These are phyloP conservation scores for Yponomeuta malinellus DNA, from an alignment of 2,888 invertebrate genomes.

Conservation along the genomic window DNA sequence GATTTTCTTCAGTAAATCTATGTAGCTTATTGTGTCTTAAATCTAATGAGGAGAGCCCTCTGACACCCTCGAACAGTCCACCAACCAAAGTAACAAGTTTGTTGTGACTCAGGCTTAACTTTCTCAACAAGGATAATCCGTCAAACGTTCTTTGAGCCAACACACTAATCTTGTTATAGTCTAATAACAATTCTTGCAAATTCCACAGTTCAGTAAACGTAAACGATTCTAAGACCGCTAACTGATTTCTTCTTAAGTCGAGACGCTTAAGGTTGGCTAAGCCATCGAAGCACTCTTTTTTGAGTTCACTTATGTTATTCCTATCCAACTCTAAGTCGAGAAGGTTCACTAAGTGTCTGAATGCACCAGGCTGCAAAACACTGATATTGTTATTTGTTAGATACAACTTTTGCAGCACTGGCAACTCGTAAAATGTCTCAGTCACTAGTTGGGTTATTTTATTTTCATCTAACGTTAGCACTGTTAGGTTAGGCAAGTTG, in stretches of 20 bases:
- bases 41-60: slow-evolving; percentile 83
- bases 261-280: slow-evolving; percentile 82
- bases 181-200: slow-evolving; percentile 80
- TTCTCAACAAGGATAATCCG: slow-evolving; percentile 82
- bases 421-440: slow-evolving; percentile 84
- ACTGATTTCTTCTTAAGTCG: slow-evolving; percentile 83
- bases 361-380: slow-evolving; percentile 89
- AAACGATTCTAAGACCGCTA: slow-evolving; percentile 84
- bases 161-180: slow-evolving; percentile 81
- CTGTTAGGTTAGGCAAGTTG: slow-evolving; percentile 81
- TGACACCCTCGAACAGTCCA: slow-evolving; percentile 82
- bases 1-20: slow-evolving; percentile 83
- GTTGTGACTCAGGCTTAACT: slow-evolving; percentile 85
- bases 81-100: slow-evolving; percentile 81
- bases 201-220: slow-evolving; percentile 87
- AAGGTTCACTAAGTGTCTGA: slow-evolving; percentile 82
- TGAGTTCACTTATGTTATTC: slow-evolving; percentile 84
- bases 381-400: slow-evolving; percentile 92
- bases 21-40: slow-evolving; percentile 84
- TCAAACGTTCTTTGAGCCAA: slow-evolving; percentile 86
- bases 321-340: slow-evolving; percentile 87
- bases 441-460: slow-evolving; percentile 83
- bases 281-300: slow-evolving; percentile 85
- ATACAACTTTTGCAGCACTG: slow-evolving; percentile 82
- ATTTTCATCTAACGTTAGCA: slow-evolving; percentile 84